These are phyloP conservation scores for Eristalinus aeneus DNA, from an alignment of 2,888 invertebrate species.

Conservation along the genomic window DNA sequence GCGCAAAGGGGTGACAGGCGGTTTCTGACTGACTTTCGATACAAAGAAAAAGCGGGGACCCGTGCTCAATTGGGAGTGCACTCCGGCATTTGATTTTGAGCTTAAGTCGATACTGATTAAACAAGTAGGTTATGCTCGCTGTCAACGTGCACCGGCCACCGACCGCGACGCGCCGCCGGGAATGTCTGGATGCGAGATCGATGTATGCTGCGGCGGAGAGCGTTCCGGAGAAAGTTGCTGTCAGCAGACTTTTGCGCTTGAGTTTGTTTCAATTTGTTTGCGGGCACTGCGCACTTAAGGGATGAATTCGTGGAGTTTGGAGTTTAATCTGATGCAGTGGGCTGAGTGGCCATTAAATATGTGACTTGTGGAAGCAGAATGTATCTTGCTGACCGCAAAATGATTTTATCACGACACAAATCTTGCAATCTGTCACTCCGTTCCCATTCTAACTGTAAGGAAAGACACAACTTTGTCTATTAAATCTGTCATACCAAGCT, in stretches of 20 bases:
- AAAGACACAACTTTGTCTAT: too few relatives aligned
- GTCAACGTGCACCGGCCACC: background rate
- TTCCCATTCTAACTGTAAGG: too few relatives aligned
- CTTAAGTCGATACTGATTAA: background rate
- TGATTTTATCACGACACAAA: too few relatives aligned
- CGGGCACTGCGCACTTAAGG: background rate
- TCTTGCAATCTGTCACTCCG: too few relatives aligned
- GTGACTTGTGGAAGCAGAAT: background rate
- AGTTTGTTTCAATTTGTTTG: background rate
- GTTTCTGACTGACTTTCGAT: conserved; percentile 1
- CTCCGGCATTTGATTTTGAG: background rate
- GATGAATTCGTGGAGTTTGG: background rate
- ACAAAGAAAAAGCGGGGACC: background rate
- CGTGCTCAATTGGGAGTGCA: background rate
- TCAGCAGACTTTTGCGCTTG: background rate
- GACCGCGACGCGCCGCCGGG: background rate
- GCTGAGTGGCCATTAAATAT: background rate
- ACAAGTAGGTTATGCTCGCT: background rate
- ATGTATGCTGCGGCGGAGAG: background rate
- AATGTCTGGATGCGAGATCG: background rate
- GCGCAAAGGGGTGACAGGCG: conserved; percentile 8
- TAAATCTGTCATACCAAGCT: too few relatives aligned
- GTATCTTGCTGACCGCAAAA: too few relatives aligned
- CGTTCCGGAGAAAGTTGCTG: background rate
- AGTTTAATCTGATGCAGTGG: background rate